phyloP scores from a whole-genome alignment of 1,140 invertebrate species.

The Doryteuthis pealeii region DNA sequence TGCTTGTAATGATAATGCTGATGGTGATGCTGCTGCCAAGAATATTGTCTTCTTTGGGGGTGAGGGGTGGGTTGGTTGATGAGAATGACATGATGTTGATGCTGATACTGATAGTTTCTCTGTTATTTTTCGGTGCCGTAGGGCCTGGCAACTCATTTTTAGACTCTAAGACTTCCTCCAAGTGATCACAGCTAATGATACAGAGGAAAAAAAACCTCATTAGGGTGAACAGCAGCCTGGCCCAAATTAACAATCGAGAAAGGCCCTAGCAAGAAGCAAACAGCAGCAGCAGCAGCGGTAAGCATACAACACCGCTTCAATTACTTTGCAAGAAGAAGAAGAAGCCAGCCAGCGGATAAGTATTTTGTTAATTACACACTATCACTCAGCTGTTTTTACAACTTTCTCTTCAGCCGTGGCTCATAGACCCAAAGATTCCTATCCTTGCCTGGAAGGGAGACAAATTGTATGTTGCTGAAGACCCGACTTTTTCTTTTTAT shows the following conservation, averaged over 20 bases:
- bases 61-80: too few relatives aligned
- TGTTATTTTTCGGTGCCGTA: not conserved
- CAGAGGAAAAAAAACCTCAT: not conserved
- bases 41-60: too few relatives aligned
- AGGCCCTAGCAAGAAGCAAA: not conserved
- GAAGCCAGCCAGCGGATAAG: conserved; percentile 4
- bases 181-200: conserved; percentile 8
- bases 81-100: not conserved
- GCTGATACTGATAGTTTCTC: not conserved
- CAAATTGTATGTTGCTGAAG: not conserved
- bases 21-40: too few relatives aligned
- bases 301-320: not conserved
- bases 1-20: too few relatives aligned
- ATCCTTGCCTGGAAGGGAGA: conserved; percentile 6
- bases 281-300: too few relatives aligned
- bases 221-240: not conserved
- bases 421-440: not conserved
- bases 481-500: too few relatives aligned
- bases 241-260: conserved; percentile 1
- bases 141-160: conserved; percentile 4
- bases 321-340: conserved; percentile 1
- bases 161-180: conserved; percentile 8
- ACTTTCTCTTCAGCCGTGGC: not conserved
- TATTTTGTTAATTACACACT: conserved; percentile 9
- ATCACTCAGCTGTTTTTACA: conserved; percentile 5